These are phyloP conservation scores for Halisarca cf. caerulea DNA, from an alignment of 37 sponge, comb jelly and placozoan species.

Conservation along the genomic window DNA sequence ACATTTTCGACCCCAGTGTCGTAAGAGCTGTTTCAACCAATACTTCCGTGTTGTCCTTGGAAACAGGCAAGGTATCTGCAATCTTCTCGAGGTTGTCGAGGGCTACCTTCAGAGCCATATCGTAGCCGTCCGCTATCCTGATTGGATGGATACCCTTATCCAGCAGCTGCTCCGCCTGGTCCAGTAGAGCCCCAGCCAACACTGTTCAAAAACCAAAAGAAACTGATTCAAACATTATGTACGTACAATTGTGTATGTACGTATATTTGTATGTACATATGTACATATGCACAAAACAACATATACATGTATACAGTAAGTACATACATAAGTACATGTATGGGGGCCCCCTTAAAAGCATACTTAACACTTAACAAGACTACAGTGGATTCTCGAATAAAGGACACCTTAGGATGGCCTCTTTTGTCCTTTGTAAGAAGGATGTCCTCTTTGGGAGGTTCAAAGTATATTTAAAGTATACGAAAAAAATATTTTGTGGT, in stretches of 20 bases:
- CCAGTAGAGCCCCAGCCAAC: conserved; percentile 97
- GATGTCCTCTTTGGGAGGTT: no score
- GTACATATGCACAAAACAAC: no score
- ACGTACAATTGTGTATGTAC: neutral
- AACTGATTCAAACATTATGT: neutral
- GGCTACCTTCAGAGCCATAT: conserved; percentile 85
- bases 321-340: no score
- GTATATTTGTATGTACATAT: neutral
- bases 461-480: no score
- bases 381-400: no score
- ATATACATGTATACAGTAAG: no score
- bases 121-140: conserved; percentile 95
- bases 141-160: conserved; percentile 97
- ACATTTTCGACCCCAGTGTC: conserved; percentile 97
- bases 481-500: no score
- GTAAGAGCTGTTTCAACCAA: conserved; percentile 96
- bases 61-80: conserved; percentile 79
- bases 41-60: conserved; percentile 71
- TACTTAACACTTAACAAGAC: no score
- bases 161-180: conserved; percentile 93
- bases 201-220: conserved; percentile 48
- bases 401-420: no score
- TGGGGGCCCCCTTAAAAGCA: no score
- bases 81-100: conserved; percentile 79
- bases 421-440: no score